Percentiles rank a stretch among this genome's conserved stretches.
Evolutionary conservation across 2,888 invertebrate genomes (phyloP).

Genomic region (Electrophaes corylata): DNA sequence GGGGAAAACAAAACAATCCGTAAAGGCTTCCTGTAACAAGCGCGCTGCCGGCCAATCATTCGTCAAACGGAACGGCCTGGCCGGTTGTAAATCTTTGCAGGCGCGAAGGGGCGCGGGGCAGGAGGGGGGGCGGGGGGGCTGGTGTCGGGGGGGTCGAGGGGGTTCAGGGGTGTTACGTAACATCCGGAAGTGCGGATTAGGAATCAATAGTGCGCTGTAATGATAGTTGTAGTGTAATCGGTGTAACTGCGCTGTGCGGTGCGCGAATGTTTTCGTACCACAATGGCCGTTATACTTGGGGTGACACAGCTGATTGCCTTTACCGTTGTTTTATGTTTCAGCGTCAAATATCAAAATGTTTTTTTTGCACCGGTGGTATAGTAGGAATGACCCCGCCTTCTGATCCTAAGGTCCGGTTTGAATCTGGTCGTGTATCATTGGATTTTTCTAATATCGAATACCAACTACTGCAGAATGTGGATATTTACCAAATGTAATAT

Average conservation of each 20-base stretch:
- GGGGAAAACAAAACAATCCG: conserved; percentile 64
- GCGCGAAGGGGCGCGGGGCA: conserved; percentile 43
- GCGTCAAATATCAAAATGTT: background rate
- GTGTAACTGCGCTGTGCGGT: conserved; percentile 71
- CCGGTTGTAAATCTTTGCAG: conserved; percentile 75
- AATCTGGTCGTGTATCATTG: too few relatives aligned
- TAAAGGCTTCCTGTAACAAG: conserved; percentile 62
- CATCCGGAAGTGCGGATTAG: conserved; percentile 84
- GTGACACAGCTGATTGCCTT: conserved; percentile 5
- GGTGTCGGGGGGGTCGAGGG: conserved; percentile 39
- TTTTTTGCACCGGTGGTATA: too few relatives aligned
- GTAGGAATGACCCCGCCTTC: too few relatives aligned
- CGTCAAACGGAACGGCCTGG: conserved; percentile 73
- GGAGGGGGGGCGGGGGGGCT: conserved; percentile 35
- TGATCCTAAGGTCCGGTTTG: too few relatives aligned
- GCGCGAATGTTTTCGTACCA: conserved; percentile 52
- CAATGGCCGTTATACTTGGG: conserved; percentile 3
- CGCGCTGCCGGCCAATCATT: conserved; percentile 75
- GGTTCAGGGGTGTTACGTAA: conserved; percentile 68
- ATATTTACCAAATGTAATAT: too few relatives aligned
- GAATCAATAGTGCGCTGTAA: conserved; percentile 84
- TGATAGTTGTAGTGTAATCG: conserved; percentile 81
- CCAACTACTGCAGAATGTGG: too few relatives aligned
- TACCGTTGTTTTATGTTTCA: background rate
- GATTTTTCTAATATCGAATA: too few relatives aligned